Conservation (phyloP, 1,140 invertebrate genomes). For the Drosophila quadrilineata region DNA sequence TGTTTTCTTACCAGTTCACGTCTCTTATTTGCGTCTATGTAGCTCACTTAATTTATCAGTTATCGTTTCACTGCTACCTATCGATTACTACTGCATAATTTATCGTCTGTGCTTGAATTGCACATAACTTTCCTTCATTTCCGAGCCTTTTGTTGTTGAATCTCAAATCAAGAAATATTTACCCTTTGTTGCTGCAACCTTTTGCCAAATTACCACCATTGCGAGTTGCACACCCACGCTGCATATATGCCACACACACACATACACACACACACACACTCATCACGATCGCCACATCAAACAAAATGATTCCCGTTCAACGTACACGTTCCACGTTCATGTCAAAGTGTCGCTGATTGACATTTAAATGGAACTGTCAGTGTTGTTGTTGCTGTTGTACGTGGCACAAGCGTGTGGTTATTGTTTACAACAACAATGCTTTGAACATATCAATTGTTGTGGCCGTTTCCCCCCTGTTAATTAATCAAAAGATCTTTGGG, state of each 20-base stretch:
- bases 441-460: constrained; percentile 29
- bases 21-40: too few species aligned
- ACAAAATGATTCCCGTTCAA: constrained; percentile 19
- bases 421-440: constrained; percentile 47
- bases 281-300: constrained; percentile 8
- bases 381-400: constrained; percentile 28
- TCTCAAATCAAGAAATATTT: too few species aligned
- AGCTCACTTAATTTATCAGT: too few species aligned
- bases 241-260: constrained; percentile 6
- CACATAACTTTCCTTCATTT: too few species aligned
- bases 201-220: too few species aligned
- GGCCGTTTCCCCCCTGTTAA: constrained; percentile 35
- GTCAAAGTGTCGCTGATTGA: constrained; percentile 53
- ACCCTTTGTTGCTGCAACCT: too few species aligned
- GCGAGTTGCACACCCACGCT: background rate
- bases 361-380: constrained; percentile 62
- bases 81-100: too few species aligned
- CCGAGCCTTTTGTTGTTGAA: too few species aligned
- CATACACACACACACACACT: constrained; percentile 6
- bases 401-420: constrained; percentile 42
- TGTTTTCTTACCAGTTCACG: too few species aligned
- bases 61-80: too few species aligned
- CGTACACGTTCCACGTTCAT: constrained; percentile 15
- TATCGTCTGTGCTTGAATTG: too few species aligned
- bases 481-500: constrained; percentile 42